Evolutionary conservation across 1,140 invertebrate species (phyloP).

Genomic region (Augochlora pura): DNA sequence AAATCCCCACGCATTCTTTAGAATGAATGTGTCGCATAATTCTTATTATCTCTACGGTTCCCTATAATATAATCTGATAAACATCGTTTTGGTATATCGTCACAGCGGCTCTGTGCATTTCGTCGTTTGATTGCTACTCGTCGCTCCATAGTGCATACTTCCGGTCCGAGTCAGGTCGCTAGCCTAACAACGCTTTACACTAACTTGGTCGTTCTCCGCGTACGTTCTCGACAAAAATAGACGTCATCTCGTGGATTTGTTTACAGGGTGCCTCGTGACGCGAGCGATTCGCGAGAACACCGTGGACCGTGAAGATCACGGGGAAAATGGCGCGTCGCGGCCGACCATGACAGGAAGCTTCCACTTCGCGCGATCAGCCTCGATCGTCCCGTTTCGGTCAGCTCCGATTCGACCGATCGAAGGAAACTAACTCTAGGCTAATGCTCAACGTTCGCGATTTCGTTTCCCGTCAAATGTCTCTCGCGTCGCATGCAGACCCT

Average conservation of each 20-base stretch:
- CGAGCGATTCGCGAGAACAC: background rate
- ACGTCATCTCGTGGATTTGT: constrained; percentile 55
- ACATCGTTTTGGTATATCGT: constrained; percentile 80
- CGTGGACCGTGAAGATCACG: background rate
- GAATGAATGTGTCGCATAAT: constrained; percentile 53
- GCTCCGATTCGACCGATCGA: too few relatives aligned
- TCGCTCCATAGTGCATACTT: constrained; percentile 41
- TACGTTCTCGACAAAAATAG: constrained; percentile 69
- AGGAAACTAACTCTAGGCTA: background rate
- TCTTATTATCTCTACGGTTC: constrained; percentile 53
- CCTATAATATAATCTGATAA: constrained; percentile 65
- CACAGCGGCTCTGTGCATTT: constrained; percentile 77
- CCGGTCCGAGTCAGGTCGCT: constrained; percentile 19
- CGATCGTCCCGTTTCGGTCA: too few relatives aligned
- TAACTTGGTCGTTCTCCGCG: constrained; percentile 67
- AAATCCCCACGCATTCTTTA: background rate
- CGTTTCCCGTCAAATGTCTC: background rate
- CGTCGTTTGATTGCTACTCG: constrained; percentile 76
- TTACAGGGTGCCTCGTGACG: constrained; percentile 44
- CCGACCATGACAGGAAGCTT: constrained; percentile 21
- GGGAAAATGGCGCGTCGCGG: background rate
- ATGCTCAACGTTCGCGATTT: background rate
- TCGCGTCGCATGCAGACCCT: background rate
- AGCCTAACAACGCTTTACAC: constrained; percentile 16
- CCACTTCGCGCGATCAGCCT: constrained; percentile 6